Evolutionary conservation across 2,797 vertebrate species (phyloP).

Genomic region (Enteromius thamalakanensis): DNA sequence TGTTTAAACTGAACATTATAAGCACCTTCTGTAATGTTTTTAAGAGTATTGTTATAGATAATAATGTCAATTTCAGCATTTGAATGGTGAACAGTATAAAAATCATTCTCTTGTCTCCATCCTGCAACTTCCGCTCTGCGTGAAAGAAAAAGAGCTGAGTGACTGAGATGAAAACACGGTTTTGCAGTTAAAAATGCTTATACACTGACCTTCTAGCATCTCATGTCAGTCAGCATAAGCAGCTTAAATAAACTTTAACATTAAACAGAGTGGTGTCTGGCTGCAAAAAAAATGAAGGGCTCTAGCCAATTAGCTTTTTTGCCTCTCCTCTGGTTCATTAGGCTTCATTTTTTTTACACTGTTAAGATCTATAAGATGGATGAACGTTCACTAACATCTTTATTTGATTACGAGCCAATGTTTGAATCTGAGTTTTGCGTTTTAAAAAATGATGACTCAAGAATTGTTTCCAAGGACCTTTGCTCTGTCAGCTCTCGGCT

Average conservation of each 20-base stretch:
- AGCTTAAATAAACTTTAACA: constrained; percentile 43
- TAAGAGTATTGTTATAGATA: constrained; percentile 12
- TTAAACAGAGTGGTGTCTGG: constrained; percentile 30
- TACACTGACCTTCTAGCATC: constrained; percentile 46
- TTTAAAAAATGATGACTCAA: constrained; percentile 53
- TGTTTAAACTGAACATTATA: constrained; percentile 21
- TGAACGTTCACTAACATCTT: constrained; percentile 35
- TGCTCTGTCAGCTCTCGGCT: constrained; percentile 48
- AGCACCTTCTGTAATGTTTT: constrained; percentile 12
- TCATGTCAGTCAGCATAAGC: constrained; percentile 47
- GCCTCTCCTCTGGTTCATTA: constrained; percentile 49
- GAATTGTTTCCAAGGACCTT: constrained; percentile 49
- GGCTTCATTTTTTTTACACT: constrained; percentile 24
- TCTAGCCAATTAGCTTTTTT: constrained; percentile 23
- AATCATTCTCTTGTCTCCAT: constrained; percentile 3
- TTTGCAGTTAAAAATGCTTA: constrained; percentile 50
- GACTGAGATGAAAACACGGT: constrained; percentile 56
- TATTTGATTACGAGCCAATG: constrained; percentile 42
- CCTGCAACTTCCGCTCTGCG: constrained; percentile 11
- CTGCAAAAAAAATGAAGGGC: constrained; percentile 9
- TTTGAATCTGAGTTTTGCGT: constrained; percentile 41
- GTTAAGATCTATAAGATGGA: constrained; percentile 21
- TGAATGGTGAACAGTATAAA: constrained; percentile 27
- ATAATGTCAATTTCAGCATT: constrained; percentile 36
- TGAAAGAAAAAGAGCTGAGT: constrained; percentile 25